These are phyloP conservation scores for Saccostrea glomerata DNA, from an alignment of 1,140 invertebrate genomes.

Conservation along the genomic window DNA sequence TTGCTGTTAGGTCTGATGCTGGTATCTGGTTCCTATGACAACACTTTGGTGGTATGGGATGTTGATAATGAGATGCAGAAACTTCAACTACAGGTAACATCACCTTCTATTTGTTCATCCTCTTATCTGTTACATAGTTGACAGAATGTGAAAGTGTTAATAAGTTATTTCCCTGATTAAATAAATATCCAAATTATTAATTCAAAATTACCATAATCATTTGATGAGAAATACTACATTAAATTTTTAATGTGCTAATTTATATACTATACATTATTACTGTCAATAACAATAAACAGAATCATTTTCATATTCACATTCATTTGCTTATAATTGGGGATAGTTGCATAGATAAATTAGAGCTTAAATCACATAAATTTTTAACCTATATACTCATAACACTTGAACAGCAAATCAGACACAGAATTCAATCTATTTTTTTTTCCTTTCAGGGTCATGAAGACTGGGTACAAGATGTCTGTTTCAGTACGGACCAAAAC, in stretches of 20 bases:
- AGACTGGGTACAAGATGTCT: conserved; percentile 77
- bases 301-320: too few relatives aligned
- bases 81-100: conserved; percentile 75
- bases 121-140: conserved; percentile 9
- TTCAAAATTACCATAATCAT: too few relatives aligned
- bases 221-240: too few relatives aligned
- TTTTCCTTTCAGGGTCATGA: conserved; percentile 74
- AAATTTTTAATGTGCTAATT: too few relatives aligned
- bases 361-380: too few relatives aligned
- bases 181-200: too few relatives aligned
- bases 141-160: neutral
- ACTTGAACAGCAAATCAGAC: too few relatives aligned
- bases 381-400: too few relatives aligned
- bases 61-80: conserved; percentile 74
- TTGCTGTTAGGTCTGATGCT: conserved; percentile 66
- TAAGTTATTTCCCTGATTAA: neutral
- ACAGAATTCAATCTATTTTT: neutral
- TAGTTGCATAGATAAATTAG: too few relatives aligned
- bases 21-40: conserved; percentile 76
- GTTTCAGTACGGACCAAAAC: conserved; percentile 73
- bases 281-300: too few relatives aligned
- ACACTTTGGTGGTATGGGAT: conserved; percentile 77
- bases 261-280: too few relatives aligned
- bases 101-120: neutral
- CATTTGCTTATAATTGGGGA: too few relatives aligned